A percentile compares a stretch with the other conserved stretches of the same genome.
Evolutionary conservation across 1,140 invertebrate species (phyloP).

Genomic region (Pinna nobilis): DNA sequence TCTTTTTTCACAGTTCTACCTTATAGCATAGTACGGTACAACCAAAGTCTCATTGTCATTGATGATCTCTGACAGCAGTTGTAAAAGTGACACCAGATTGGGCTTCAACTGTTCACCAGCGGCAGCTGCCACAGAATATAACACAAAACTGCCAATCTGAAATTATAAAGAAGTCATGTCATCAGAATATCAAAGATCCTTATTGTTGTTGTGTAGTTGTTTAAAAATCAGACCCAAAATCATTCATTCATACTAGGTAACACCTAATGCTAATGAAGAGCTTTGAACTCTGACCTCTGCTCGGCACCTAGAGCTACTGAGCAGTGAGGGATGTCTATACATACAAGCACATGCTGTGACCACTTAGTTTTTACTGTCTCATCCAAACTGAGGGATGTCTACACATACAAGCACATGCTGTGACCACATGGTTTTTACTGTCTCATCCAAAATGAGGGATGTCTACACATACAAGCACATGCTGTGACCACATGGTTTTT

Average conservation of each 20-base stretch:
- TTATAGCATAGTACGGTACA: slow-evolving; percentile 79
- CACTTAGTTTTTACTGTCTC: no score
- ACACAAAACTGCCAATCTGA: slow-evolving; percentile 81
- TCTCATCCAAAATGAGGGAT: no score
- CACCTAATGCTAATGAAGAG: not conserved
- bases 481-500: no score
- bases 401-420: no score
- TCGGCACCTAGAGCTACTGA: no score
- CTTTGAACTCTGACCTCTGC: no score
- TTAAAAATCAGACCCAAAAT: not conserved
- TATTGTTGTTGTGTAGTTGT: slow-evolving; percentile 15
- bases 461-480: no score
- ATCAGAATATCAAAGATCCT: no score
- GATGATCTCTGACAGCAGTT: slow-evolving; percentile 78
- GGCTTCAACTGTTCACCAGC: slow-evolving; percentile 78
- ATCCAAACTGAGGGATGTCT: no score
- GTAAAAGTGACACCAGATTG: slow-evolving; percentile 77
- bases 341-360: no score
- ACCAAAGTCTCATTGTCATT: slow-evolving; percentile 76
- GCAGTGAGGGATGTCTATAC: no score
- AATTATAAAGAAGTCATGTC: slow-evolving; percentile 51
- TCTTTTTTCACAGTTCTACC: slow-evolving; percentile 53
- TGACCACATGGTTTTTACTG: no score
- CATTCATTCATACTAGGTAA: not conserved
- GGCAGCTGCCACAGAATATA: slow-evolving; percentile 80